Conservation (phyloP, 1,140 invertebrate genomes). For the Dendrolimus punctatus region DNA sequence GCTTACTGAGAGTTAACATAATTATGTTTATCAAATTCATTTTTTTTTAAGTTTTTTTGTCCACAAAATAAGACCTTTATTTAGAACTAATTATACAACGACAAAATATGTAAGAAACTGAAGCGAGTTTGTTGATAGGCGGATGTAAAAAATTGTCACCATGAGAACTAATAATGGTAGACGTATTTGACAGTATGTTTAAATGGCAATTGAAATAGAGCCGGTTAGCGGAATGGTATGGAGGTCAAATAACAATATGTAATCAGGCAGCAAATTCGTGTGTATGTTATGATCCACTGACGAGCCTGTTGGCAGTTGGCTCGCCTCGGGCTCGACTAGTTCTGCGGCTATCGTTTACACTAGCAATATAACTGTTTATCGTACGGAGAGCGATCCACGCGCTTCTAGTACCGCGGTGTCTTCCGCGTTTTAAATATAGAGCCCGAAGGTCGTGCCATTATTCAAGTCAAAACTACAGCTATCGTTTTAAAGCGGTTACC, state of each 20-base stretch:
- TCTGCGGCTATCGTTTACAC: slow-evolving; percentile 35
- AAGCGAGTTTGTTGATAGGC: not conserved
- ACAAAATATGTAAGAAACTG: not conserved
- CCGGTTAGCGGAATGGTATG: too few relatives aligned
- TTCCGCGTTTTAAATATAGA: slow-evolving; percentile 69
- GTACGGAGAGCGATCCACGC: slow-evolving; percentile 47
- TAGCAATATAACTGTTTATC: slow-evolving; percentile 51
- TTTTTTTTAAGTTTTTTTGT: too few relatives aligned
- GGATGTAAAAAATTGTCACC: not conserved
- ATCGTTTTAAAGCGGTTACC: slow-evolving; percentile 13
- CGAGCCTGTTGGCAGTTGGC: not conserved
- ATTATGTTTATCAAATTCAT: too few relatives aligned
- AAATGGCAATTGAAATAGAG: not conserved
- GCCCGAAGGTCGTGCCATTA: slow-evolving; percentile 55
- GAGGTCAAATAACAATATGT: not conserved
- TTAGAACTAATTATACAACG: too few relatives aligned
- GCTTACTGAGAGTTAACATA: too few relatives aligned
- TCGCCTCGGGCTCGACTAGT: slow-evolving; percentile 22
- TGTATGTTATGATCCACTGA: not conserved
- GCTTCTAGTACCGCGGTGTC: slow-evolving; percentile 58
- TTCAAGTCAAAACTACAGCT: slow-evolving; percentile 40
- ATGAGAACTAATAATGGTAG: not conserved
- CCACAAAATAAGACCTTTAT: too few relatives aligned
- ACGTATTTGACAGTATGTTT: not conserved
- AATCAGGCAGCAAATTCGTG: not conserved